Evolutionary conservation across 2,797 vertebrate species (phyloP).

Genomic region (Rhinophrynus dorsalis): DNA sequence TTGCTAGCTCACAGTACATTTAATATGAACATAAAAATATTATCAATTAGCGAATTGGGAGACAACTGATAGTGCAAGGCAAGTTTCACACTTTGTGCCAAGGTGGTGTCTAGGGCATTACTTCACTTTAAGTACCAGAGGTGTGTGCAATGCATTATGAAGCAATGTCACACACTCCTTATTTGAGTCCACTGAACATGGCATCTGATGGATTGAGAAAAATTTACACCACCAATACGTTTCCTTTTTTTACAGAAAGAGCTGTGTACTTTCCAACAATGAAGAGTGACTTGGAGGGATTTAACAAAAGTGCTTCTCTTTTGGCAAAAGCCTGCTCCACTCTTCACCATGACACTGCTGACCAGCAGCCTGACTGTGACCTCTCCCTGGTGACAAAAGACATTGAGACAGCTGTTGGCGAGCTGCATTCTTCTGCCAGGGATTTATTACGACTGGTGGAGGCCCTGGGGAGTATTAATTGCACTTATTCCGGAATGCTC

Average conservation of each 20-base stretch:
- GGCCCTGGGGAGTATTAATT: conserved; percentile 47
- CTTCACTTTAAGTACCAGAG: too few relatives aligned
- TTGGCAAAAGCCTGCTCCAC: conserved; percentile 6
- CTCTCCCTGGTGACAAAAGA: conserved; percentile 44
- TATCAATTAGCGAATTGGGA: too few relatives aligned
- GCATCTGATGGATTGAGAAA: too few relatives aligned
- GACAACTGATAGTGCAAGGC: too few relatives aligned
- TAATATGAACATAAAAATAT: too few relatives aligned
- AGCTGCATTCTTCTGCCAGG: conserved; percentile 52
- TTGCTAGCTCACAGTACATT: too few relatives aligned
- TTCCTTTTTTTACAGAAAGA: conserved; percentile 11
- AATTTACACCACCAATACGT: too few relatives aligned
- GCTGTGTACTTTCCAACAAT: not conserved
- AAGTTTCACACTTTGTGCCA: too few relatives aligned
- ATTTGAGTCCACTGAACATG: too few relatives aligned
- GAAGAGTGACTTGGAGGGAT: conserved; percentile 3
- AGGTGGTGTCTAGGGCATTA: too few relatives aligned
- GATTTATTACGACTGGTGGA: conserved; percentile 56
- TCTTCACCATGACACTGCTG: not conserved
- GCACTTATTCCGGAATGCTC: conserved; percentile 45
- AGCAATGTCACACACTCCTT: too few relatives aligned
- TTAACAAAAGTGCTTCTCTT: conserved; percentile 19
- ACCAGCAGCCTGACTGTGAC: not conserved
- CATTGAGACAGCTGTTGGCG: conserved; percentile 45
- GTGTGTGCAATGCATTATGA: too few relatives aligned